Evolutionary conservation across 2,797 vertebrate species (phyloP).

Genomic region (Vireo griseus): DNA sequence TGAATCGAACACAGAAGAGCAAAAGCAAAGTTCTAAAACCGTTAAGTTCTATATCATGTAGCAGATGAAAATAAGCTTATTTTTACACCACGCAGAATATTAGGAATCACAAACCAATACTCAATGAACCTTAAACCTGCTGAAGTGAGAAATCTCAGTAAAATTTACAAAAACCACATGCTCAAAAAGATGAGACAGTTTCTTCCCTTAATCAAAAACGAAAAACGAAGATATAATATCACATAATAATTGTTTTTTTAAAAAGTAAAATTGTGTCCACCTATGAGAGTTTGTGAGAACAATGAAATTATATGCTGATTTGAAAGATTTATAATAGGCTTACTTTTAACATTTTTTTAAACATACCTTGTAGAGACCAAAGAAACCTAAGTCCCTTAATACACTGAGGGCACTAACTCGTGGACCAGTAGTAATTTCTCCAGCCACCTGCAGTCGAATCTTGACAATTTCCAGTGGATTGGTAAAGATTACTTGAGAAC

Average conservation of each 20-base stretch:
- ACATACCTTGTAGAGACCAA: constrained; percentile 87
- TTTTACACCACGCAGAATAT: neutral
- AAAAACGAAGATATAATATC: neutral
- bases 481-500: constrained; percentile 90
- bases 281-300: neutral
- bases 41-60: neutral
- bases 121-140: neutral
- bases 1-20: neutral
- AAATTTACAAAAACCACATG: neutral
- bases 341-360: neutral
- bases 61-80: neutral
- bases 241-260: neutral
- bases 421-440: constrained; percentile 88
- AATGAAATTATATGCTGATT: neutral
- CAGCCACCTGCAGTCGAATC: constrained; percentile 89
- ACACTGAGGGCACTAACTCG: constrained; percentile 86
- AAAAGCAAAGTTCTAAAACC: neutral
- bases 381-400: constrained; percentile 83
- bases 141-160: neutral
- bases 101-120: neutral
- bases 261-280: neutral
- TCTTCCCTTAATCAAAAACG: neutral
- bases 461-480: constrained; percentile 93
- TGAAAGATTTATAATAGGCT: neutral
- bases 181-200: neutral